These are phyloP conservation scores for Asbolus verrucosus DNA, from an alignment of 1,140 invertebrate species.

Conservation along the genomic window DNA sequence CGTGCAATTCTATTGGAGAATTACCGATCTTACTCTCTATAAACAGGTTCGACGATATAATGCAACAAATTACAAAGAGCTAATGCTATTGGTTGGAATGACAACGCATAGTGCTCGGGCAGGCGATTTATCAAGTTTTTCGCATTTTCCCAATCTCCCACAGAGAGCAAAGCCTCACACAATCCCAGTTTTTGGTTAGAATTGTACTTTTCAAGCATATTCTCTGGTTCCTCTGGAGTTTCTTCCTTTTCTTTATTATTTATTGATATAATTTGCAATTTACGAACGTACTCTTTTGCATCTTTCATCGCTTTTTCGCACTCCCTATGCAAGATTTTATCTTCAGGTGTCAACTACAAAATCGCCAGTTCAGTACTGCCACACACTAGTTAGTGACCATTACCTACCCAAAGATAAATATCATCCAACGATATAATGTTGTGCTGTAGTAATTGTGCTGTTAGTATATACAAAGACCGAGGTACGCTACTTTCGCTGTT, in stretches of 20 bases:
- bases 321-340: conserved; percentile 83
- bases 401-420: conserved; percentile 90
- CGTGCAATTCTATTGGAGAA: background rate
- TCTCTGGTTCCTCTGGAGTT: conserved; percentile 78
- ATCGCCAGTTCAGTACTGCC: conserved; percentile 1
- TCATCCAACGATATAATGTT: conserved; percentile 87
- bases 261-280: conserved; percentile 87
- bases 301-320: conserved; percentile 86
- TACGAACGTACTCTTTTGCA: conserved; percentile 89
- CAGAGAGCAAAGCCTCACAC: conserved; percentile 86
- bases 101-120: conserved; percentile 84
- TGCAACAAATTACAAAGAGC: conserved; percentile 87
- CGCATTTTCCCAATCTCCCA: conserved; percentile 93
- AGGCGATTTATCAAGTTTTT: conserved; percentile 81
- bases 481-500: conserved; percentile 76
- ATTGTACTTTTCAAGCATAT: conserved; percentile 75
- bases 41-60: conserved; percentile 88
- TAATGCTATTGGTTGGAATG: conserved; percentile 82
- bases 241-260: conserved; percentile 84
- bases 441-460: conserved; percentile 91
- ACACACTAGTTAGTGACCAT: conserved; percentile 2
- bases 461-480: conserved; percentile 86
- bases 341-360: conserved; percentile 84
- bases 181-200: conserved; percentile 95
- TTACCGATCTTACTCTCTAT: conserved; percentile 75